Conservation (phyloP, 2,113 vertebrate species). For the Willisornis vidua region DNA sequence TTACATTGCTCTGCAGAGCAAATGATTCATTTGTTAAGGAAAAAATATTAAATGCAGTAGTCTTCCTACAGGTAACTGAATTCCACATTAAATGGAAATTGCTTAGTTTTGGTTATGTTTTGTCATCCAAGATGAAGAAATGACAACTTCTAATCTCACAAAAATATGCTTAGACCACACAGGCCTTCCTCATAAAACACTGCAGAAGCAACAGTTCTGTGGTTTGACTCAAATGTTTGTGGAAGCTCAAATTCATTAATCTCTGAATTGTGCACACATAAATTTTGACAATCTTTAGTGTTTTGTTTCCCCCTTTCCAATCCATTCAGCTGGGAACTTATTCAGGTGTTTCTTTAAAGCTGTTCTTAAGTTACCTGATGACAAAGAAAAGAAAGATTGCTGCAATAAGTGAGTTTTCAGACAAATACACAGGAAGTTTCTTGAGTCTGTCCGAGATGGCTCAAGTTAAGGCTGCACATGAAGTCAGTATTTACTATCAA, state of each 20-base stretch:
- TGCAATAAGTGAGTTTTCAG: not conserved
- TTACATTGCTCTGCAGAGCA: rapidly evolving
- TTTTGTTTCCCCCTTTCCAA: not conserved
- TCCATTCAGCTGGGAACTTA: not conserved
- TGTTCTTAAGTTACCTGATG: not conserved
- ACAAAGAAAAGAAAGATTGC: not conserved
- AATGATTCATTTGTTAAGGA: not conserved
- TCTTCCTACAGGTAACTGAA: not conserved
- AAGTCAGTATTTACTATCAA: not conserved
- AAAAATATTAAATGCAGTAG: not conserved
- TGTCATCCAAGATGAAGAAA: not conserved
- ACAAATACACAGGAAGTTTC: not conserved
- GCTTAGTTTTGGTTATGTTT: not conserved
- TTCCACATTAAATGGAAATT: not conserved
- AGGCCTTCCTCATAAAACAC: not conserved
- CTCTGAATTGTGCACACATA: not conserved
- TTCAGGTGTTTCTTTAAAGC: not conserved
- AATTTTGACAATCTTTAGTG: not conserved
- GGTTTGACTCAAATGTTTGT: not conserved
- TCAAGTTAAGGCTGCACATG: not conserved
- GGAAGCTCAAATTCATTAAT: not conserved
- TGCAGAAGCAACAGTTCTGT: not conserved
- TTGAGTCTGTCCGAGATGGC: not conserved
- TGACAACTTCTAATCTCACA: not conserved
- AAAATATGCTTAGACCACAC: not conserved